Percentiles rank a stretch among this genome's conserved stretches.
Evolutionary conservation across 2,888 invertebrate genomes (phyloP).

Genomic region (Machimus atricapillus): DNA sequence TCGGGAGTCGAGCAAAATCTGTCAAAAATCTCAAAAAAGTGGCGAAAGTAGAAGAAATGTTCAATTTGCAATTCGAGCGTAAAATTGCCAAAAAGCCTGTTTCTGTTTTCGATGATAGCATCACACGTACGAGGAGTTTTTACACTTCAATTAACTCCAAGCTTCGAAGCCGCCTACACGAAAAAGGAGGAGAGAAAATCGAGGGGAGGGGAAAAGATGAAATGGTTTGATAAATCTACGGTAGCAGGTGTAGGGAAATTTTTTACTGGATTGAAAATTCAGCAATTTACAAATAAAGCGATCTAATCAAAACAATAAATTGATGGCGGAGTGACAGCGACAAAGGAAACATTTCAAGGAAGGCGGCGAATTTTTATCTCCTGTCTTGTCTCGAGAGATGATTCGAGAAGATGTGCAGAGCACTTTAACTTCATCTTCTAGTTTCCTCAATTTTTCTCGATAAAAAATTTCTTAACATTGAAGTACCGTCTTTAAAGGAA

Average conservation of each 20-base stretch:
- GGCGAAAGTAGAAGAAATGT: constrained; percentile 25
- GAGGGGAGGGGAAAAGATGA: neutral
- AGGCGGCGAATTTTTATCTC: neutral
- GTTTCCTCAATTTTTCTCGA: constrained; percentile 20
- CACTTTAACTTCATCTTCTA: constrained; percentile 16
- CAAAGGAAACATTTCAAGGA: constrained; percentile 5
- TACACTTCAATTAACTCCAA: constrained; percentile 26
- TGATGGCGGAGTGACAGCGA: neutral
- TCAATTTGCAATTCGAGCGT: constrained; percentile 2
- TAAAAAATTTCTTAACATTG: constrained; percentile 3
- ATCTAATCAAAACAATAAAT: constrained; percentile 8
- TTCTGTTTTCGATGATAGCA: neutral
- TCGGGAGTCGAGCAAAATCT: neutral
- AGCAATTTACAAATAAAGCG: neutral
- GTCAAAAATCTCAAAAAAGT: constrained; percentile 15
- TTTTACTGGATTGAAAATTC: neutral
- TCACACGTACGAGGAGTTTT: neutral
- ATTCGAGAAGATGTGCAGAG: neutral
- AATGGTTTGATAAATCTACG: neutral
- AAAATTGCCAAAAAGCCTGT: constrained; percentile 6
- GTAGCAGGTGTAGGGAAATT: neutral
- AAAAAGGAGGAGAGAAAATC: neutral
- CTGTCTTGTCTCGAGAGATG: neutral
- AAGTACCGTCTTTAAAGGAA: neutral
- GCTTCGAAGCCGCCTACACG: neutral